Conservation (phyloP, 2,113 vertebrate species). For the Heterocephalus glaber region DNA sequence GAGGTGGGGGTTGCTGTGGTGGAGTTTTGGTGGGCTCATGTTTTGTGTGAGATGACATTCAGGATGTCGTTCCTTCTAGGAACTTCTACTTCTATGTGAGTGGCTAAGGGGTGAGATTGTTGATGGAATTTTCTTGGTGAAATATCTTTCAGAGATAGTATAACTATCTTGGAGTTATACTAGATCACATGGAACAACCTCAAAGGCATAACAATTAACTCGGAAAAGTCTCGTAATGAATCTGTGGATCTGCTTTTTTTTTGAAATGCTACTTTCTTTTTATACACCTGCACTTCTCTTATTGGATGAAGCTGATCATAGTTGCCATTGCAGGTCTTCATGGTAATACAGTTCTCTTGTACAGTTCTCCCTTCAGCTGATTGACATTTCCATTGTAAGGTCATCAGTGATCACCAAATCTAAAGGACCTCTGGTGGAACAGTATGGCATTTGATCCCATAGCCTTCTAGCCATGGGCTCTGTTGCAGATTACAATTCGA, state of each 20-base stretch:
- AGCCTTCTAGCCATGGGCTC: background rate
- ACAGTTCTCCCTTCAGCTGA: background rate
- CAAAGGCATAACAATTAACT: background rate
- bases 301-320: rapidly evolving
- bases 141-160: background rate
- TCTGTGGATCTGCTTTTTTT: background rate
- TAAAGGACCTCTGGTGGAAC: background rate
- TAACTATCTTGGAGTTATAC: background rate
- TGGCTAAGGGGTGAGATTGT: background rate
- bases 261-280: background rate
- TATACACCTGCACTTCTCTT: background rate
- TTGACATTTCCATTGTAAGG: background rate
- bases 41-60: background rate
- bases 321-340: background rate
- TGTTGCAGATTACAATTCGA: background rate
- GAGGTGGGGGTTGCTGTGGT: background rate
- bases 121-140: background rate
- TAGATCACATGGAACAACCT: background rate
- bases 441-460: background rate
- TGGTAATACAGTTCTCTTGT: background rate
- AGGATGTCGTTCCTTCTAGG: background rate
- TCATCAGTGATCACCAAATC: background rate
- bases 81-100: background rate
- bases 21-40: background rate
- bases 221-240: background rate